phyloP scores from a whole-genome alignment of 1,140 invertebrate species.

The Papilio machaon region DNA sequence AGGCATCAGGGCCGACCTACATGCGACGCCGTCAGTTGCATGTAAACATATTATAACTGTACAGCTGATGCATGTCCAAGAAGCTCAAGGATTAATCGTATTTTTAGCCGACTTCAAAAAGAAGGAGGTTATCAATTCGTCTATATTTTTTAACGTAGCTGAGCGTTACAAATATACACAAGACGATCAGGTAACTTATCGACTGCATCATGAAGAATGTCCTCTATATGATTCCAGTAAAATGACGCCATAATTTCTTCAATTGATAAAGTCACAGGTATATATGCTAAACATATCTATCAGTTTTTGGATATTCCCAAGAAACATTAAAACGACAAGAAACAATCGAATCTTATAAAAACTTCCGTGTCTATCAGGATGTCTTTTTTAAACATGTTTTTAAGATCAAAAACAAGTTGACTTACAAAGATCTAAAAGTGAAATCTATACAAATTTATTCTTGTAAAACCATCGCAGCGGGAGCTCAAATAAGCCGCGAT shows the following conservation, averaged over 20 bases:
- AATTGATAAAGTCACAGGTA: too few relatives aligned
- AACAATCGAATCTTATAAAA: not conserved
- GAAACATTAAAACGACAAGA: not conserved
- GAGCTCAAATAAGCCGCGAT: constrained; percentile 19
- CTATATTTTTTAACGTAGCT: not conserved
- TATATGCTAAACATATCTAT: too few relatives aligned
- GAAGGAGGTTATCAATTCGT: too few relatives aligned
- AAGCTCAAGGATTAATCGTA: constrained; percentile 7
- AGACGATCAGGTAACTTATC: not conserved
- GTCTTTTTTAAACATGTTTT: not conserved
- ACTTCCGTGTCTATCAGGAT: not conserved
- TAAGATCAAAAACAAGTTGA: not conserved
- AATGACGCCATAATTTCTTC: too few relatives aligned
- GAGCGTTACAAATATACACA: not conserved
- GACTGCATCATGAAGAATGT: not conserved
- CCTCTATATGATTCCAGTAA: too few relatives aligned
- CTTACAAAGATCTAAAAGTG: not conserved
- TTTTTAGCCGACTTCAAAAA: not conserved
- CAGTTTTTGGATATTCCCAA: not conserved
- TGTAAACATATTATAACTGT: constrained; percentile 48
- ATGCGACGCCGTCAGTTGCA: constrained; percentile 36
- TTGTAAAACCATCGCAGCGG: not conserved
- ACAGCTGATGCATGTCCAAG: constrained; percentile 35
- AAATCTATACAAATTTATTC: constrained; percentile 6
- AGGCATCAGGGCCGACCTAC: constrained; percentile 10